Evolutionary conservation across 1,140 invertebrate genomes (phyloP).

Genomic region (Diachasmimorpha longicaudata): DNA sequence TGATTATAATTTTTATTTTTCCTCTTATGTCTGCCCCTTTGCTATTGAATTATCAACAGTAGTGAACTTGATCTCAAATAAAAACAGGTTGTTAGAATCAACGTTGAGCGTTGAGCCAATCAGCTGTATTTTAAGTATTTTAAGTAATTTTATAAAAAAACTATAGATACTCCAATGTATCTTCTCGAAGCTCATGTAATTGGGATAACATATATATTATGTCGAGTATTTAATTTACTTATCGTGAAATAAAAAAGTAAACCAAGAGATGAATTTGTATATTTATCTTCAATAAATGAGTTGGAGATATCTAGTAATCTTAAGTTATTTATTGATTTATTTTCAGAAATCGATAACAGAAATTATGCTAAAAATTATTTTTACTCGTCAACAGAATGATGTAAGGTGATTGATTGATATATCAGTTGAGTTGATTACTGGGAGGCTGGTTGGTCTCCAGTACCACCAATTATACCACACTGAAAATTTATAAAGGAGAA

Average conservation of each 20-base stretch:
- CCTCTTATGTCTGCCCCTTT: too few species aligned
- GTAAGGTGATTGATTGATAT: constrained; percentile 74
- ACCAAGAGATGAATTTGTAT: too few species aligned
- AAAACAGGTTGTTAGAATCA: background rate
- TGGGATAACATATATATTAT: too few species aligned
- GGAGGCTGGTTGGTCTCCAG: constrained; percentile 74
- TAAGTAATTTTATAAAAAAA: background rate
- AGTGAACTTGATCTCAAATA: background rate
- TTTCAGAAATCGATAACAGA: too few species aligned
- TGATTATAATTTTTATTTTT: too few species aligned
- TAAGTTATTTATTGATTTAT: too few species aligned
- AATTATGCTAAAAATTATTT: too few species aligned
- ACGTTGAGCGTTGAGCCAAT: background rate
- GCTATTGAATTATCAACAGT: too few species aligned
- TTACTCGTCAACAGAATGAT: constrained; percentile 69
- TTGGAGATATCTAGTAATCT: too few species aligned
- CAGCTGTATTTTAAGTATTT: background rate
- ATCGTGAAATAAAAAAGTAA: background rate
- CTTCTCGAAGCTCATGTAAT: too few species aligned
- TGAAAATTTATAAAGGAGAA: constrained; percentile 57
- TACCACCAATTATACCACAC: constrained; percentile 88
- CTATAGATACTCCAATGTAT: background rate
- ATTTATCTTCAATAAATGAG: too few species aligned
- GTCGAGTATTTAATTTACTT: background rate
- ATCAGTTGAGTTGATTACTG: constrained; percentile 64